These are phyloP conservation scores for Ferdinandea cuprea DNA, from an alignment of 2,888 invertebrate genomes.

Conservation along the genomic window DNA sequence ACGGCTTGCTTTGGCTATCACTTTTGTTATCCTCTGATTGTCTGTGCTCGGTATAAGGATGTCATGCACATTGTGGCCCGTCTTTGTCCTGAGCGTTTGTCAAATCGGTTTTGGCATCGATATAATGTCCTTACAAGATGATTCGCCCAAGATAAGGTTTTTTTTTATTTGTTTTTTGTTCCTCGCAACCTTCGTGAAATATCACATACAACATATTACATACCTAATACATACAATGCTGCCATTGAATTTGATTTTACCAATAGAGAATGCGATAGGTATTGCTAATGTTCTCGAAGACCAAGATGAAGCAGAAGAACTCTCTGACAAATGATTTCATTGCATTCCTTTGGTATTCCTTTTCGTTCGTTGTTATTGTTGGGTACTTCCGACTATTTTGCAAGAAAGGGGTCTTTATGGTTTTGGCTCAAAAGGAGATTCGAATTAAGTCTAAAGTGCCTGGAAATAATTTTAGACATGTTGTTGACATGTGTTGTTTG, in stretches of 20 bases:
- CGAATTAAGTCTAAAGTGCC: slow-evolving; percentile 63
- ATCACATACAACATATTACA: no score
- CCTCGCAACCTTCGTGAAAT: neutral
- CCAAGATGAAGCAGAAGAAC: slow-evolving; percentile 11
- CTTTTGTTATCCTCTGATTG: slow-evolving; percentile 48
- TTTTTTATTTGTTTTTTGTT: slow-evolving; percentile 10
- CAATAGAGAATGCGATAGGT: slow-evolving; percentile 55
- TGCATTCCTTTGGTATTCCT: slow-evolving; percentile 27
- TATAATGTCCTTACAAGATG: slow-evolving; percentile 48
- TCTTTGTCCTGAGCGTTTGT: slow-evolving; percentile 52
- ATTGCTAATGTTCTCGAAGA: slow-evolving; percentile 33
- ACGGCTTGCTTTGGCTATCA: slow-evolving; percentile 50
- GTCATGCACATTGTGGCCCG: slow-evolving; percentile 33
- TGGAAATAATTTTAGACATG: slow-evolving; percentile 58
- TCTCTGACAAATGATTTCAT: slow-evolving; percentile 37
- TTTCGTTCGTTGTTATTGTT: slow-evolving; percentile 13
- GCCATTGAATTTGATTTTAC: slow-evolving; percentile 57
- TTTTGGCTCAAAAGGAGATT: slow-evolving; percentile 47
- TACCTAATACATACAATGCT: no score
- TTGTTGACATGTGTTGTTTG: slow-evolving; percentile 68
- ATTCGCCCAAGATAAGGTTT: slow-evolving; percentile 52
- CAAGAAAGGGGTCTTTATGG: slow-evolving; percentile 10
- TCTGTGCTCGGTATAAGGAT: slow-evolving; percentile 40
- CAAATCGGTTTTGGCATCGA: slow-evolving; percentile 63
- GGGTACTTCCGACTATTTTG: neutral